phyloP scores from a whole-genome alignment of 2,113 vertebrate species.

The Mus musculus region DNA sequence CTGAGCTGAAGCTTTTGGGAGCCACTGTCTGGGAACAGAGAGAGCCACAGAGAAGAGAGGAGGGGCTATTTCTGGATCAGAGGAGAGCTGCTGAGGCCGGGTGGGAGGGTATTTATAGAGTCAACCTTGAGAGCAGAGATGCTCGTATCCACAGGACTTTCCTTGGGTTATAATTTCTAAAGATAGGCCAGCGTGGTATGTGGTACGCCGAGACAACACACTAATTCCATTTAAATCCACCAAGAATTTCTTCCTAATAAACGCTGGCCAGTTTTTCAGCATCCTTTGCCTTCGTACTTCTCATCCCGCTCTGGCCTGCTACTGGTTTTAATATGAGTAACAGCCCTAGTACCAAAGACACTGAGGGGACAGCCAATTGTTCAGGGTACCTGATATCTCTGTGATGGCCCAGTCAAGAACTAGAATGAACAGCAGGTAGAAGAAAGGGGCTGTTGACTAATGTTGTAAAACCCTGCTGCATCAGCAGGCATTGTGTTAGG shows the following conservation, averaged over 20 bases:
- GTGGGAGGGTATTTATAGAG: constrained; percentile 69
- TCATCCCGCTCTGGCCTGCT: fast-evolving
- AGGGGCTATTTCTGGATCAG: background rate
- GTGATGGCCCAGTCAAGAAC: background rate
- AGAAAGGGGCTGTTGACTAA: background rate
- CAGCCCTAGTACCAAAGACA: background rate
- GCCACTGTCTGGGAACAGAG: background rate
- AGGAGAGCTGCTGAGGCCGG: background rate
- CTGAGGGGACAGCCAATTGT: background rate
- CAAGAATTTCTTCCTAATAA: constrained; percentile 22
- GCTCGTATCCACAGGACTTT: constrained; percentile 45
- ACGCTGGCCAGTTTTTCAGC: background rate
- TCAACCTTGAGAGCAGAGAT: constrained; percentile 54
- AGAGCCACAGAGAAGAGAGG: background rate
- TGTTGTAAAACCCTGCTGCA: background rate
- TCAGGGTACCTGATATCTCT: background rate
- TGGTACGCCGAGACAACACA: constrained; percentile 17
- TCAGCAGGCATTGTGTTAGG: background rate
- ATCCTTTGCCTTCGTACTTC: background rate
- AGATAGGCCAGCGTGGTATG: constrained; percentile 70
- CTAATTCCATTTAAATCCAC: constrained; percentile 55
- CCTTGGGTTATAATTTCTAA: constrained; percentile 47
- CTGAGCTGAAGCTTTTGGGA: background rate
- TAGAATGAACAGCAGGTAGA: background rate
- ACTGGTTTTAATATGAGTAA: fast-evolving